Evolutionary conservation across 2,113 vertebrate genomes (phyloP).

Genomic region (Laticauda colubrina): DNA sequence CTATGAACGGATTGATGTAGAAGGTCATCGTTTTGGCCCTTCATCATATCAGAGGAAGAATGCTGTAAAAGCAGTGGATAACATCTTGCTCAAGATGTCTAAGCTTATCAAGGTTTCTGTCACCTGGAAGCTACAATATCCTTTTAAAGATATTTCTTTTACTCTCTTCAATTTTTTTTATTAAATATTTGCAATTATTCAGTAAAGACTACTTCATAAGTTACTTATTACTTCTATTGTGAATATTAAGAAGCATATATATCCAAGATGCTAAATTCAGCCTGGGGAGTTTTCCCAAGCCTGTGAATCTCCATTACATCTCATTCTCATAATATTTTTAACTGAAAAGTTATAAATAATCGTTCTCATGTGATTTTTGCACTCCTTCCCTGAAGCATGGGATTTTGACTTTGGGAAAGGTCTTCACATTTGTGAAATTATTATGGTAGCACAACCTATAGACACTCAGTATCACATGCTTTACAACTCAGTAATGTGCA

Average conservation of each 20-base stretch:
- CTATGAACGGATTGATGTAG: constrained; percentile 88
- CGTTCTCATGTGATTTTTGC: not conserved
- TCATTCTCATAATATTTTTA: not conserved
- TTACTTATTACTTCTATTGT: not conserved
- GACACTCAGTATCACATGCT: not conserved
- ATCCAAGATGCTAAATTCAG: not conserved
- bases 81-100: constrained; percentile 77
- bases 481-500: not conserved
- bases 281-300: not conserved
- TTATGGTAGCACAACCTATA: not conserved
- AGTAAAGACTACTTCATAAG: not conserved
- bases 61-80: constrained; percentile 78
- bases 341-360: not conserved
- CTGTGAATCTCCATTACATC: not conserved
- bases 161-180: not conserved
- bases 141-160: not conserved
- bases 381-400: not conserved
- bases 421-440: not conserved
- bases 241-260: not conserved
- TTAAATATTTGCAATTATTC: not conserved
- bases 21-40: constrained; percentile 90
- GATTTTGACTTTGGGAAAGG: not conserved
- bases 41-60: constrained; percentile 75
- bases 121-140: fast-evolving
- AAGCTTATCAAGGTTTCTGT: constrained; percentile 80